Evolutionary conservation across 2,888 invertebrate genomes (phyloP), one percentile per base, ranked within the genome.

Genomic region (Polymixis flavicincta): DNA sequence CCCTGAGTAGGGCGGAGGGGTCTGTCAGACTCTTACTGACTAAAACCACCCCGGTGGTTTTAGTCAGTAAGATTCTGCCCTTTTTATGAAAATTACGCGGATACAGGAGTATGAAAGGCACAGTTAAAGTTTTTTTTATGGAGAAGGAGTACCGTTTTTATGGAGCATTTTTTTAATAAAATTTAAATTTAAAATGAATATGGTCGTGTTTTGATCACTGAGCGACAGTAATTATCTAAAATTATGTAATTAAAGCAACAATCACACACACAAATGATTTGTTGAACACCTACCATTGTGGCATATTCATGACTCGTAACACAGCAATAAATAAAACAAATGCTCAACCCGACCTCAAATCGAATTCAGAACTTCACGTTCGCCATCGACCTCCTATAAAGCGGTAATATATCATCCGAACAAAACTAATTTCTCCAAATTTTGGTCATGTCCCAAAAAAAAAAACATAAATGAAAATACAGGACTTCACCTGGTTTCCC

Each of bases 401-500:
- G 0, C 37, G 14, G 42, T 60, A 13, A 77, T 64, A 74, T 61
- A 22, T 74, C 55, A 52, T 25, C 28, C 7, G 25, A 25, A 19
- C 37, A 32, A 54, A 75, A 59, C 81, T 32, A 57, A 79, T 52
- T 74, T 55, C 50, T 37, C 19, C 14, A 50, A 37, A 60, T 69
- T 28, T 61, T 82, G 68, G 55, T 42, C 11, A 0, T 28, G 45
- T 28, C 61, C 57, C 66, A 74, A 71, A 61, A 67, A 71, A 61
- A 67, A 70, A 65, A 50, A n/a, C 9, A 37, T 22, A 63, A 71
- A 77, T 61, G 57, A 78, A 81, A 71, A 68, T 68, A 63, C 64
- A 32, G 61, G 50, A 81, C 72, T 54, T 78, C 74, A 70, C 78
- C 71, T 75, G 70, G 22, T 73, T 77, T 55, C 8, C 14, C 32